These are phyloP conservation scores for Archips crataeganus DNA, from an alignment of 2,888 invertebrate species.

Conservation along the genomic window DNA sequence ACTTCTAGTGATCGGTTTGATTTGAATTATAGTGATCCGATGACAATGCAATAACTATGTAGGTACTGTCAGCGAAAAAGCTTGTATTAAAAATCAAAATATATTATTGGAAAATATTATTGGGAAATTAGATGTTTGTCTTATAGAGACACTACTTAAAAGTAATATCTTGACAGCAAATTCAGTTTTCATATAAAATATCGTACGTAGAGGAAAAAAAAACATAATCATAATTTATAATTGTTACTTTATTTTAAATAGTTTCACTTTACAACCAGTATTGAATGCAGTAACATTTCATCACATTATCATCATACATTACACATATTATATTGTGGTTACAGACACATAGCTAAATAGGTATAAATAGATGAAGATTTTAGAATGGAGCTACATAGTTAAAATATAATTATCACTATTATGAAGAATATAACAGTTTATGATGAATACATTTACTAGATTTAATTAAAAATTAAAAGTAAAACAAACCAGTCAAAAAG, in stretches of 20 bases:
- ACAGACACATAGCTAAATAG: conserved; percentile 76
- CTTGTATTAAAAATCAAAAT: too few species aligned
- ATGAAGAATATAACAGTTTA: conserved; percentile 62
- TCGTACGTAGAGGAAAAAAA: conserved; percentile 8
- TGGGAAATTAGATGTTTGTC: too few species aligned
- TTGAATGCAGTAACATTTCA: conserved; percentile 81
- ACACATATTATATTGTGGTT: conserved; percentile 72
- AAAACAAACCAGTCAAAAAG: conserved; percentile 65
- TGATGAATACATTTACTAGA: conserved; percentile 53
- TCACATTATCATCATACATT: conserved; percentile 76
- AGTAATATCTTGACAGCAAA: background rate
- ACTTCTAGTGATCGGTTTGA: too few species aligned
- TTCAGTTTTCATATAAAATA: background rate
- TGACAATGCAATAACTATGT: too few species aligned
- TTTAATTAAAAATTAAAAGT: conserved; percentile 46
- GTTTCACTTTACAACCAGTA: conserved; percentile 84
- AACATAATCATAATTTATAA: conserved; percentile 52
- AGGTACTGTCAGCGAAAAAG: too few species aligned
- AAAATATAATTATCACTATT: conserved; percentile 54
- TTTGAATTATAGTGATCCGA: too few species aligned
- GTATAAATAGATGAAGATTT: conserved; percentile 63
- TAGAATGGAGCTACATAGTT: conserved; percentile 65
- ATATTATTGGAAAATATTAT: too few species aligned
- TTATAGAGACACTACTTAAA: too few species aligned
- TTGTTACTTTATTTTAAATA: conserved; percentile 83